Evolutionary conservation across 2,888 invertebrate genomes (phyloP), one percentile per base, ranked within the genome.

Genomic region (Eurois occulta): DNA sequence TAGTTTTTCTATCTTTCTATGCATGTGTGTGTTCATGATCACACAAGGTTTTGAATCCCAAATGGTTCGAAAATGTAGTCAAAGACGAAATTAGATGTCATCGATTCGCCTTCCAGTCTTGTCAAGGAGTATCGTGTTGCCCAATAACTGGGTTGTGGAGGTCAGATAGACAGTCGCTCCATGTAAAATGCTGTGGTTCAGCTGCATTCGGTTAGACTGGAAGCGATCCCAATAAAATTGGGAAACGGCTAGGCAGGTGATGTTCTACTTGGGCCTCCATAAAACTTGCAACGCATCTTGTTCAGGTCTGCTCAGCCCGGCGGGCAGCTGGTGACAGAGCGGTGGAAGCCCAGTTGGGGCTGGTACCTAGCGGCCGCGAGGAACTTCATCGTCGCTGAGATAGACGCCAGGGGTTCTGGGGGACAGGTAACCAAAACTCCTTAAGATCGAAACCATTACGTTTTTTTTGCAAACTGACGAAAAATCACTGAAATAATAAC

Each of bases 321-420:
- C 3, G 97, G 98, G 0, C 99, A 99, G 94, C 95, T 98, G 88
- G 99, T 99, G 18, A 98, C 98, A 7, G 98, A 98, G 90, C 97
- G 97, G 84, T 99, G 98, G 97, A 96, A 97, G 60, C 97, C 98
- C 0, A 98, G 98, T 78, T 99, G 99, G 98, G 98, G 98, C 72
- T 98, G 98, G 97, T 99, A 99, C 94, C 95, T 99, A 74, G 97
- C 98, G 6, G 98, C 98, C 72, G 97, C 98, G 28, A 97, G 98
- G 85, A 98, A 98, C 92, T 98, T 98, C 91, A 98, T 99, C 83
- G 98, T 99, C 48, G 99, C 98, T 0, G 98, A 98, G 93, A 98
- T 99, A 73, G 99, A 99, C 94, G 99, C 98, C 0, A 96, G 99
- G 55, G 99, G 99, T 11, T 98, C 98, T 3, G 98, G 98, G 0